phyloP scores from a whole-genome alignment of 53 echinoderm and acorn worm species.

The Echinometra lucunter region DNA sequence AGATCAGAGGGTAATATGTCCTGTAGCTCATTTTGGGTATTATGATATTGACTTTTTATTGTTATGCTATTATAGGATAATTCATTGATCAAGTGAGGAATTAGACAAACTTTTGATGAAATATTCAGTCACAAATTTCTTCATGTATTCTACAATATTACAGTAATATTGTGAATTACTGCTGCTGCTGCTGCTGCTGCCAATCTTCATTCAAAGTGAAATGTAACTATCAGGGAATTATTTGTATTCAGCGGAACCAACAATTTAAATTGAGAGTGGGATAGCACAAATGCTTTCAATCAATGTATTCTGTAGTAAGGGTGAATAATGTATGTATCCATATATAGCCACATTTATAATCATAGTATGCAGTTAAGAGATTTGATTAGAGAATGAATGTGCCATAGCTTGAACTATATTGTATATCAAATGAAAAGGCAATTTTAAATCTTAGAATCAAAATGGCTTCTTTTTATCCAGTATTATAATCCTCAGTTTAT shows the following conservation, averaged over 20 bases:
- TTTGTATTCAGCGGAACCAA: conserved; percentile 25
- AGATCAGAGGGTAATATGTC: neutral
- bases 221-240: neutral
- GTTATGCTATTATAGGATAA: neutral
- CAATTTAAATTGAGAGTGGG: neutral
- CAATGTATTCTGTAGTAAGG: conserved; percentile 7
- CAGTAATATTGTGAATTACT: neutral
- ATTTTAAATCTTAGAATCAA: neutral
- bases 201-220: neutral
- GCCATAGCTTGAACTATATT: neutral
- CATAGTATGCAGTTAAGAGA: neutral
- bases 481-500: neutral
- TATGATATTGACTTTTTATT: neutral
- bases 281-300: conserved; percentile 24
- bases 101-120: neutral
- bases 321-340: neutral
- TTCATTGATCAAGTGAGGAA: neutral
- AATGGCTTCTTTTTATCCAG: neutral
- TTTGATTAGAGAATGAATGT: neutral
- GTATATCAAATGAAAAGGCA: neutral
- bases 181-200: neutral
- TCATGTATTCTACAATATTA: neutral
- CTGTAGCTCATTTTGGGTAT: neutral
- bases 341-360: neutral
- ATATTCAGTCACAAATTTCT: neutral